Evolutionary conservation across 2,888 invertebrate genomes (phyloP).

Genomic region (Patella ulyssiponensis): DNA sequence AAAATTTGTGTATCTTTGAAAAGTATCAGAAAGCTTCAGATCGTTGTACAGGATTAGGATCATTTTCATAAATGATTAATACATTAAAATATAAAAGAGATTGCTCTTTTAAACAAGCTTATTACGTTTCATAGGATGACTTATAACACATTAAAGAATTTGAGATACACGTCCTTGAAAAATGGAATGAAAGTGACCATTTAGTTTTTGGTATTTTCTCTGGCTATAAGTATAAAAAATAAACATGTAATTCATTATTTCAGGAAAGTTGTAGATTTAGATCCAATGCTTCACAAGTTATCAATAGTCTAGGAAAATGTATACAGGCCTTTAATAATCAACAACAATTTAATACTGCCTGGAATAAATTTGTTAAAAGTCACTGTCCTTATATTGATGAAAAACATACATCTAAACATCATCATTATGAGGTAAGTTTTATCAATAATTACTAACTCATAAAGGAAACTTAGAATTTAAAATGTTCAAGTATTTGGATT

Average conservation of each 20-base stretch:
- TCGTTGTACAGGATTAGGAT: no score
- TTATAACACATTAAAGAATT: no score
- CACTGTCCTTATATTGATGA: slow-evolving; percentile 68
- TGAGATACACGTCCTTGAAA: no score
- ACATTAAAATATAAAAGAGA: no score
- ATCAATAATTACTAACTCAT: slow-evolving; percentile 1
- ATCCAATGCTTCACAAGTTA: slow-evolving; percentile 68
- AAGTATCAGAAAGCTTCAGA: no score
- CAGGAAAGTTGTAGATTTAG: slow-evolving; percentile 71
- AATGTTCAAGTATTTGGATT: background rate
- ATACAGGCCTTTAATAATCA: slow-evolving; percentile 62
- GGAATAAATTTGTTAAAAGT: slow-evolving; percentile 57
- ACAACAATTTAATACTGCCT: slow-evolving; percentile 54
- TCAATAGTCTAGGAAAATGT: slow-evolving; percentile 65
- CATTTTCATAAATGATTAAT: no score
- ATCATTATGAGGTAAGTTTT: slow-evolving; percentile 64
- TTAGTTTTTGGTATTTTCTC: no score
- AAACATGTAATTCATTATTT: slow-evolving; percentile 18
- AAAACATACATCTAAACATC: slow-evolving; percentile 62
- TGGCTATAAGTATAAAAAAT: no score
- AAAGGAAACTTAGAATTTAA: slow-evolving; percentile 2
- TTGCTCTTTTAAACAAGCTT: no score
- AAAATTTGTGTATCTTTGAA: no score
- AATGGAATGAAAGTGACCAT: no score
- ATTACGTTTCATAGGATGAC: no score